Evolutionary conservation across 2,888 invertebrate species (phyloP), one percentile per base, ranked within the genome.

Genomic region (Tolmerus cingulatus): DNA sequence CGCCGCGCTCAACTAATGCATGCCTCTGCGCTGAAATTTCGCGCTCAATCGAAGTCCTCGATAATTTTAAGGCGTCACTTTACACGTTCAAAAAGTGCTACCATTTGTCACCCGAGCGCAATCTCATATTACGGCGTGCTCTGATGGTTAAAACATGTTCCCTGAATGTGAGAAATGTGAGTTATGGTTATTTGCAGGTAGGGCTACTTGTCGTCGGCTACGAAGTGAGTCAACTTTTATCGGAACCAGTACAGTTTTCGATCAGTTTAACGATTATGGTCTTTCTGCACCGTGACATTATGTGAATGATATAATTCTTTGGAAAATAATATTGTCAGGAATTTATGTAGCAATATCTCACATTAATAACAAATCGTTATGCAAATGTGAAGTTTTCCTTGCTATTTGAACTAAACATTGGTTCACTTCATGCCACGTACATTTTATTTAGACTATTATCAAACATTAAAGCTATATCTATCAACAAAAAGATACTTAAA

Each of bases 101-200:
- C 87, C 86, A 86, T 87, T 87, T 87, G 87, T 87, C 87, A 87
- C 87, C 86, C 86, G 40, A 19, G 40, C 74, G 55, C 27, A 37
- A 66, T 66, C 57, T 37, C 57, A 66, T 66, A 40, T 82, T 82
- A 55, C 82, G 34, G 14, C 46, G 77, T 43, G 46, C 23, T 46
- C 19, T 46, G 78, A 46, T 78, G 37, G 43, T 23, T 78, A 23
- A 19, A 46, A 78, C 78, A 5, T 16, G 76, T 76, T 40, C 37
- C 34, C 16, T 19, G 43, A 78, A 46, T 43, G 27, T 78, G 23
- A 19, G 46, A 43, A 78, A 43, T 4, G 78, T 78, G 78, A 78
- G 16, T 78, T 46, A 78, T 46, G 78, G 23, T 37, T 9, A 37
- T 76, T 34, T 76, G 23, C 27, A 66, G 66, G 66, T 66, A 66